These are phyloP conservation scores for Eupithecia abbreviata DNA, from an alignment of 2,888 invertebrate genomes.

Conservation along the genomic window DNA sequence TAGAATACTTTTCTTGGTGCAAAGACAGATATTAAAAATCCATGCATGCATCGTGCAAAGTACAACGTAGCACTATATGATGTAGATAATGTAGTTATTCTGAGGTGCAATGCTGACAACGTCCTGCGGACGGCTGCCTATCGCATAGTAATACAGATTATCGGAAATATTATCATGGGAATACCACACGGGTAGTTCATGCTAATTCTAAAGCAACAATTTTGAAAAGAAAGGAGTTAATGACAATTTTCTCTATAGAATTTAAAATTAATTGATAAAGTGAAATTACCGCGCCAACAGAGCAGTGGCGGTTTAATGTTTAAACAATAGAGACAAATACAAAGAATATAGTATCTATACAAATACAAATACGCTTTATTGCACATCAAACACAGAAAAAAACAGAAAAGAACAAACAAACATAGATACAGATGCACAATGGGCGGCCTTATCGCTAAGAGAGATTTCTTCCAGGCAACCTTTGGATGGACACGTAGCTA, in stretches of 20 bases:
- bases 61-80: not conserved
- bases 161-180: constrained; percentile 41
- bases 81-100: constrained; percentile 4
- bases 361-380: no score
- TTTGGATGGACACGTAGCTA: no score
- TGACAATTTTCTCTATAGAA: not conserved
- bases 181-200: constrained; percentile 25
- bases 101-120: constrained; percentile 32
- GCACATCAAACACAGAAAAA: no score
- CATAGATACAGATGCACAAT: no score
- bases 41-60: constrained; percentile 29
- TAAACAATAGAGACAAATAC: no score
- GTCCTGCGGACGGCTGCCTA: constrained; percentile 42
- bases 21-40: constrained; percentile 29
- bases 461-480: no score
- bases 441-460: no score
- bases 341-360: no score
- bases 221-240: not conserved
- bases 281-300: no score
- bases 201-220: not conserved
- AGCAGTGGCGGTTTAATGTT: no score
- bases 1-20: not conserved
- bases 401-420: no score
- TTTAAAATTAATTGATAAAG: no score
- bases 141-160: constrained; percentile 46